Conservation (phyloP, 2,797 vertebrate species). For the Botia almorhae region DNA sequence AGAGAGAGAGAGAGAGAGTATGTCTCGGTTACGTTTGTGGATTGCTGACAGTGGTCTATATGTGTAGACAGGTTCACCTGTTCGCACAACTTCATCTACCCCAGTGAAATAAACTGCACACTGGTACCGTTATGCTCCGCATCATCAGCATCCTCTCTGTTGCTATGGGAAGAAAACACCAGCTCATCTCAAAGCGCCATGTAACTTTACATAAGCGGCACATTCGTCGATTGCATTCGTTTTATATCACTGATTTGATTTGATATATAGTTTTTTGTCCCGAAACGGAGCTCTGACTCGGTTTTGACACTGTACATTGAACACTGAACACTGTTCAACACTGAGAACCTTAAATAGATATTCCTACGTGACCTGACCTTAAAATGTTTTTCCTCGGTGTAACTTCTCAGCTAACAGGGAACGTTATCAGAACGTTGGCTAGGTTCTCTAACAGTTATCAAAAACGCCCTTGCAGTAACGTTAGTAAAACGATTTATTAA, state of each 20-base stretch:
- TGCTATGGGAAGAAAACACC: slow-evolving; percentile 28
- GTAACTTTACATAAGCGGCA: neutral
- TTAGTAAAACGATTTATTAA: too few relatives aligned
- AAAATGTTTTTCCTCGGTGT: too few relatives aligned
- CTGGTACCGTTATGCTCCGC: neutral
- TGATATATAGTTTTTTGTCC: neutral
- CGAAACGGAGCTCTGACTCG: neutral
- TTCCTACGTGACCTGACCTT: too few relatives aligned
- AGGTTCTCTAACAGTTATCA: too few relatives aligned
- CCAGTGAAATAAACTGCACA: neutral
- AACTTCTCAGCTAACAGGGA: too few relatives aligned
- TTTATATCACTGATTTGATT: neutral
- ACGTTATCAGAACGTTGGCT: too few relatives aligned
- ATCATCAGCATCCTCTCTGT: slow-evolving; percentile 32
- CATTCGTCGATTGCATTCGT: neutral
- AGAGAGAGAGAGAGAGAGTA: slow-evolving; percentile 44
- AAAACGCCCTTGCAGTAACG: too few relatives aligned
- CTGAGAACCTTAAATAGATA: too few relatives aligned
- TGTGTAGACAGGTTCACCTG: neutral
- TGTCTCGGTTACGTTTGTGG: neutral
- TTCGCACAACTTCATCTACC: neutral
- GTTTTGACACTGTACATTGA: too few relatives aligned
- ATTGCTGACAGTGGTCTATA: neutral
- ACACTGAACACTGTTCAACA: too few relatives aligned
- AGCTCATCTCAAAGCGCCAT: neutral